Evolutionary conservation across 2,113 vertebrate species (phyloP).

Genomic region (Pseudopipra pipra): DNA sequence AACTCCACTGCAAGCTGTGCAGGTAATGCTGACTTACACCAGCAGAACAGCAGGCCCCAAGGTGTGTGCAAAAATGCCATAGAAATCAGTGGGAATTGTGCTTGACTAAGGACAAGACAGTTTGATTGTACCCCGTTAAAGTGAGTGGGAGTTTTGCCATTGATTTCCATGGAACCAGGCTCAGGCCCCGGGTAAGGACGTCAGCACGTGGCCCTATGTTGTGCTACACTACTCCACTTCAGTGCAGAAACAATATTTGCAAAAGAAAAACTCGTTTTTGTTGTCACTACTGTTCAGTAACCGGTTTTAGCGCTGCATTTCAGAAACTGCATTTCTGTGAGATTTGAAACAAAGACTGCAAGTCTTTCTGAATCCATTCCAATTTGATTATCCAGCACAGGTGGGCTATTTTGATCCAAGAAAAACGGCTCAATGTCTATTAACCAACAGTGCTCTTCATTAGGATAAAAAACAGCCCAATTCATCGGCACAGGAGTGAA

Average conservation of each 20-base stretch:
- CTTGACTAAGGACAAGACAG: conserved; percentile 54
- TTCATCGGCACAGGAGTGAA: conserved; percentile 64
- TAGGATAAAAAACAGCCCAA: conserved; percentile 44
- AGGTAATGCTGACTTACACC: background rate
- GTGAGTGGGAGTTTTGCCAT: conserved; percentile 32
- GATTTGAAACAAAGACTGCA: conserved; percentile 51
- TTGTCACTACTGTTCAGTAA: conserved; percentile 44
- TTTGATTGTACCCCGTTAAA: conserved; percentile 51
- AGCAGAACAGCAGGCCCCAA: background rate
- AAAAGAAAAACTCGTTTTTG: conserved; percentile 30
- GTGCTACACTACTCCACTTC: conserved; percentile 78
- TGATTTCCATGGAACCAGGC: conserved; percentile 45
- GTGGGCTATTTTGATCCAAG: conserved; percentile 61
- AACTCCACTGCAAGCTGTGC: background rate
- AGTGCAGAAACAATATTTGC: conserved; percentile 74
- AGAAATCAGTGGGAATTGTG: conserved; percentile 53
- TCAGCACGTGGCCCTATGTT: conserved; percentile 47
- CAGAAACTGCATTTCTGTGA: conserved; percentile 52
- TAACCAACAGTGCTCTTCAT: conserved; percentile 64
- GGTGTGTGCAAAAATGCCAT: conserved; percentile 19
- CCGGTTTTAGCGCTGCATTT: conserved; percentile 61
- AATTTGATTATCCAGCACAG: conserved; percentile 73
- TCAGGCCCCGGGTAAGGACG: conserved; percentile 14
- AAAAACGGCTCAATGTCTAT: conserved; percentile 66
- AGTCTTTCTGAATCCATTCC: conserved; percentile 65